Conservation (phyloP, 2,113 vertebrate species). For the Tautogolabrus adspersus region DNA sequence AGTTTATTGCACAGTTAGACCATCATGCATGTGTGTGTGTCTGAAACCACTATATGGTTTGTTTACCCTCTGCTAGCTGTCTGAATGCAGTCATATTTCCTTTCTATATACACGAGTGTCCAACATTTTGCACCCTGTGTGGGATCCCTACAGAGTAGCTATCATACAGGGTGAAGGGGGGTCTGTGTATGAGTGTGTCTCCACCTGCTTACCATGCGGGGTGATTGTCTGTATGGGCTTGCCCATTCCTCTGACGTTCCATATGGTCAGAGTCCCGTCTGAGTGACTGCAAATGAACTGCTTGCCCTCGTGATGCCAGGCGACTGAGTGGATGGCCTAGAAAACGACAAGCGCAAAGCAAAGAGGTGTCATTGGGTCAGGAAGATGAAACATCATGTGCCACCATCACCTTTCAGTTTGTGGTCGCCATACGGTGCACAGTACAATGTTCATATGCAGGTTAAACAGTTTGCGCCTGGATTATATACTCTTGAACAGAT, state of each 20-base stretch:
- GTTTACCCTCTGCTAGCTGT: too few relatives aligned
- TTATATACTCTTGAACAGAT: constrained; percentile 44
- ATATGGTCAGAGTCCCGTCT: constrained; percentile 97
- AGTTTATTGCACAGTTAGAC: too few relatives aligned
- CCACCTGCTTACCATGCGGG: constrained; percentile 92
- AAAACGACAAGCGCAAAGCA: constrained; percentile 57
- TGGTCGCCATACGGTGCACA: constrained; percentile 18
- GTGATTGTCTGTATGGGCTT: constrained; percentile 98
- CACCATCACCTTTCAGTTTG: constrained; percentile 23
- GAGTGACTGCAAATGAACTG: constrained; percentile 99
- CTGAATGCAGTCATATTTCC: too few relatives aligned
- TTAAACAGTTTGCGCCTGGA: constrained; percentile 27
- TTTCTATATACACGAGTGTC: not conserved
- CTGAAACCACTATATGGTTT: too few relatives aligned
- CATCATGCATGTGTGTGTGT: not conserved
- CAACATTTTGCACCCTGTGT: not conserved
- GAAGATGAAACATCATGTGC: constrained; percentile 45
- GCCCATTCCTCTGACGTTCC: constrained; percentile 94
- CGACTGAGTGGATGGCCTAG: constrained; percentile 98
- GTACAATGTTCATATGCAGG: constrained; percentile 28
- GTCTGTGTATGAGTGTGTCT: constrained; percentile 22
- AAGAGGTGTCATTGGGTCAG: constrained; percentile 35
- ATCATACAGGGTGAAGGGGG: not conserved
- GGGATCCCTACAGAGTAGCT: not conserved
- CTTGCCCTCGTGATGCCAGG: constrained; percentile 99